Evolutionary conservation across 2,797 vertebrate species (phyloP), one percentile per base, ranked within the genome.

Genomic region (Discoglossus pictus): DNA sequence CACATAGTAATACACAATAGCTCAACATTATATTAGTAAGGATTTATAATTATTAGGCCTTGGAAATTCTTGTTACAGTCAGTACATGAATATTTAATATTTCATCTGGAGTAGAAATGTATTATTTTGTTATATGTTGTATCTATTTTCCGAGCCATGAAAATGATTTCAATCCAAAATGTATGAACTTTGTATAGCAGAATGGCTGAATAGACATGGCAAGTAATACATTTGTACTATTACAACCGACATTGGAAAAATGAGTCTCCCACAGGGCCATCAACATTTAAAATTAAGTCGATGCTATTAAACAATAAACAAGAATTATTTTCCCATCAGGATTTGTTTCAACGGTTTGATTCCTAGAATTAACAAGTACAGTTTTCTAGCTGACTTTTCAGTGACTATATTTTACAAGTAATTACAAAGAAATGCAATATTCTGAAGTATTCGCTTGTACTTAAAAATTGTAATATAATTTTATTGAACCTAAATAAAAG

Each of bases 391-490:
- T 64, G 68, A 56, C 51, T 55, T 71, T 64, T 40, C 47, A 18
- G 17, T 43, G 20, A 23, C 46, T 64, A 51, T 71, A 58, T 59
- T 43, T 58, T 43, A 64, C 44, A 65, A 42, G 53, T 71, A 71
- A 71, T 71, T 65, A 71, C 44, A 51, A 64, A 59, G 61, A 64
- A 58, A 23, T 44, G 44, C 43, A 51, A 71, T 54, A 59, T 59
- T 65, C 46, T 23, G 44, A 52, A 59, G 23, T 59, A 52, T n/a
- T 23, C 46, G 43, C 46, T 71, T 64, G 61, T 71, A 64, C 61
- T 64, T 64, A 59, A 71, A 64, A 64, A 58, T 31, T 52, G 44
- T 44, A 65, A 71, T 71, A 71, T 71, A 64, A 71, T 71, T 71
- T 64, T 64, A 71, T 71, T 38, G 54, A 44, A 59, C 53, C 53